These are phyloP conservation scores for Bacillus rossius DNA, from an alignment of 1,140 invertebrate species.

Conservation along the genomic window DNA sequence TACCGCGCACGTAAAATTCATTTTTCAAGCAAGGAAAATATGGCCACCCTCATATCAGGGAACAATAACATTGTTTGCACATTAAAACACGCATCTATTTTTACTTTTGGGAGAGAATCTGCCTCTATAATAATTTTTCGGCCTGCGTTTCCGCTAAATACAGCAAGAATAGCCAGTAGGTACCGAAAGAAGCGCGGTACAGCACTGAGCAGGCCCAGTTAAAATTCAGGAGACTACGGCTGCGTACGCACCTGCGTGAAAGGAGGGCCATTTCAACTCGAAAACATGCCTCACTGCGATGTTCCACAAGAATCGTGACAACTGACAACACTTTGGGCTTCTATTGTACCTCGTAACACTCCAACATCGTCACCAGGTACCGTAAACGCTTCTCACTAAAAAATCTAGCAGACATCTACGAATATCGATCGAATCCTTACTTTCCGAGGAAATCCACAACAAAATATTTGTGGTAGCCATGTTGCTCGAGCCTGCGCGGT, in stretches of 20 bases:
- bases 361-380: constrained; percentile 18
- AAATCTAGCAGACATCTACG: constrained; percentile 25
- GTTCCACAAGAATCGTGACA: constrained; percentile 13
- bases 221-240: constrained; percentile 70
- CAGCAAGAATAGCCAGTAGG: constrained; percentile 1
- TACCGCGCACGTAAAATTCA: too few relatives aligned
- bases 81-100: too few relatives aligned
- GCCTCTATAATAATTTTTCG: too few relatives aligned
- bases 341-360: constrained; percentile 6
- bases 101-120: too few relatives aligned
- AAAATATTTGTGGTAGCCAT: constrained; percentile 32
- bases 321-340: constrained; percentile 10
- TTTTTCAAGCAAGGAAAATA: not conserved
- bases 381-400: constrained; percentile 24
- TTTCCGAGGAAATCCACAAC: constrained; percentile 22
- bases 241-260: constrained; percentile 89
- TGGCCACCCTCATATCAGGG: constrained; percentile 3
- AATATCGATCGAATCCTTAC: constrained; percentile 32
- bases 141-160: not conserved
- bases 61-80: not conserved
- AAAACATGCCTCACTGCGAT: constrained; percentile 22
- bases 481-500: constrained; percentile 50
- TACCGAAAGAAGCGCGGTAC: constrained; percentile 32
- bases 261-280: constrained; percentile 30
- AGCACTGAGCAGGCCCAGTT: constrained; percentile 70